phyloP scores from a whole-genome alignment of 1,140 invertebrate species.

The Lepidurus couesii region DNA sequence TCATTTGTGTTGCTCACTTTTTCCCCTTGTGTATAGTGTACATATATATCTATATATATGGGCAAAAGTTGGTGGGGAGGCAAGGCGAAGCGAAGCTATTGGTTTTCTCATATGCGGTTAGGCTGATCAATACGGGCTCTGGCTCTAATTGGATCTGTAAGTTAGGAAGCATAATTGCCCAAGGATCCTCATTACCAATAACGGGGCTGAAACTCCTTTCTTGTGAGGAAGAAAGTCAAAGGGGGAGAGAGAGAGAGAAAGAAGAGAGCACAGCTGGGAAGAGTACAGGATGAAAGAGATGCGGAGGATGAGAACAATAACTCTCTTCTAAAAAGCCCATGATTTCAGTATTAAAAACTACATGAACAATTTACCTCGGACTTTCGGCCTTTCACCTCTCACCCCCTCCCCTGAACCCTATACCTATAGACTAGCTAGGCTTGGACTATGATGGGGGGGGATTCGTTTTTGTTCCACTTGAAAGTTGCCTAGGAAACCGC shows the following conservation, averaged over 20 bases:
- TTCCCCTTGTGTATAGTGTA: neutral
- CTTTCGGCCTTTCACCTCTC: no score
- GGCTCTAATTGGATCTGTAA: conserved; percentile 19
- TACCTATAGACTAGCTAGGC: no score
- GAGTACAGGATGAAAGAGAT: neutral
- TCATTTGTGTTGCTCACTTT: conserved; percentile 7
- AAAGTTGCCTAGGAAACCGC: no score
- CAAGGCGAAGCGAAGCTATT: neutral
- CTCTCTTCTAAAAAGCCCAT: no score
- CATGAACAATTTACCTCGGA: no score
- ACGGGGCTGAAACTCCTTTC: conserved; percentile 16
- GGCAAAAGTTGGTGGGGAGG: neutral
- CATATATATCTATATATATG: neutral
- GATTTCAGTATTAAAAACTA: no score
- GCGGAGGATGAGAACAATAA: no score
- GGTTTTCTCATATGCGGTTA: conserved; percentile 22
- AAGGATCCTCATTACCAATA: conserved; percentile 19
- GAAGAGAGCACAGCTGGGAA: neutral
- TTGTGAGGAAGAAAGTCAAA: neutral
- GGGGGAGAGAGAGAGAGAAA: neutral
- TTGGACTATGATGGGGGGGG: no score
- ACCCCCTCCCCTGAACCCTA: no score
- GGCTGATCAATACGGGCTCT: conserved; percentile 15
- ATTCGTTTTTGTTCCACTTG: no score
- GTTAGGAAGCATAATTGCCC: conserved; percentile 19